Evolutionary conservation across 2,888 invertebrate species (phyloP).

Genomic region (Julus scandinavius): DNA sequence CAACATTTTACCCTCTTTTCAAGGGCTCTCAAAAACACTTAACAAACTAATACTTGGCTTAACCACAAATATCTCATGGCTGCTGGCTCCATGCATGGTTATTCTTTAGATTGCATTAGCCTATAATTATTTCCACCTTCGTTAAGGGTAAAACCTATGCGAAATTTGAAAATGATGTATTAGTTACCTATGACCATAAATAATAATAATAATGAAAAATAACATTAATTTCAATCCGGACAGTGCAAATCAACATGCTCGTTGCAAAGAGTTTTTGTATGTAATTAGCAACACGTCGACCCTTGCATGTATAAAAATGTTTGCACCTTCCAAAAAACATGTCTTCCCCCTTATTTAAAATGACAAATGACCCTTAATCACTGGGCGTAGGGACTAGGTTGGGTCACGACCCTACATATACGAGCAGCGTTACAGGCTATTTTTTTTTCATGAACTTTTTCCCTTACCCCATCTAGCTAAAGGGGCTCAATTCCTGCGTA

Average conservation of each 20-base stretch:
- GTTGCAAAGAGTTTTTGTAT: background rate
- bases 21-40: background rate
- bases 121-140: background rate
- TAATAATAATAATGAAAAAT: background rate
- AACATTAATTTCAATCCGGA: background rate
- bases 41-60: no score
- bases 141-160: background rate
- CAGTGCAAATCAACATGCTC: background rate
- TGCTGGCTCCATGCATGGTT: background rate
- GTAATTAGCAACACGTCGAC: slow-evolving; percentile 13
- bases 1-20: background rate
- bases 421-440: background rate
- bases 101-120: background rate
- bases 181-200: background rate
- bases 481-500: background rate
- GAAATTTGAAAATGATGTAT: background rate
- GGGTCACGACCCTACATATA: background rate
- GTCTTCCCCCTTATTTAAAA: slow-evolving; percentile 22
- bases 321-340: slow-evolving; percentile 27
- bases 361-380: slow-evolving; percentile 42
- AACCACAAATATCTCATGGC: no score
- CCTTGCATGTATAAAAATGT: slow-evolving; percentile 35
- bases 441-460: background rate
- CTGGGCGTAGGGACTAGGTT: background rate
- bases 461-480: background rate